phyloP scores from a whole-genome alignment of 2,113 vertebrate species.

The Etia nguti region DNA sequence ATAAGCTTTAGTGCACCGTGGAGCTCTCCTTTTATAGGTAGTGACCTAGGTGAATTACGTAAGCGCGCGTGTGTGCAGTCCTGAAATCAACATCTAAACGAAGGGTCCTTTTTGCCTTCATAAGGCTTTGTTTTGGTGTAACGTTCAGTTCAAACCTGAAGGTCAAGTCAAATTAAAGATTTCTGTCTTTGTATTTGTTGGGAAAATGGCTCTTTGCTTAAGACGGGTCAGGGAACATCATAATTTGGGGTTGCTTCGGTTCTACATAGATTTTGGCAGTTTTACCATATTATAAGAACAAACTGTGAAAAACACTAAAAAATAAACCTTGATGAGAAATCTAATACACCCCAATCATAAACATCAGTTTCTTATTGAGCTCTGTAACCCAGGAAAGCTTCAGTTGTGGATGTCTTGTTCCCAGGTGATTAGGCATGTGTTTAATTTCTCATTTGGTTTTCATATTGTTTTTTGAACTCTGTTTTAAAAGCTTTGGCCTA shows the following conservation, averaged over 20 bases:
- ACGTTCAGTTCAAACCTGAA: background rate
- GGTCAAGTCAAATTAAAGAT: background rate
- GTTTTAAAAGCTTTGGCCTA: background rate
- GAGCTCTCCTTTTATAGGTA: slow-evolving; percentile 73
- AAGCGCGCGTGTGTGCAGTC: background rate
- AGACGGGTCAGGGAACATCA: background rate
- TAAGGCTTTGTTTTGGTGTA: slow-evolving; percentile 28
- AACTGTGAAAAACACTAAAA: background rate
- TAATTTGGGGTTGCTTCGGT: background rate
- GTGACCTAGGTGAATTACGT: slow-evolving; percentile 58
- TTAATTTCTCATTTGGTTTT: background rate
- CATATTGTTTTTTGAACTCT: background rate
- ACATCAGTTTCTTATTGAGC: background rate
- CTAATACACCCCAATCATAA: background rate
- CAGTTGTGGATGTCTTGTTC: background rate
- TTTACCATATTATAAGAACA: background rate
- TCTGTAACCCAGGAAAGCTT: background rate
- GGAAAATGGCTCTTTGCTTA: background rate
- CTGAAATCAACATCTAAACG: slow-evolving; percentile 47
- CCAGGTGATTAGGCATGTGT: background rate
- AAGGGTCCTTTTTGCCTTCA: slow-evolving; percentile 40
- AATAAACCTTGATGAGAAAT: background rate
- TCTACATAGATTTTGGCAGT: background rate
- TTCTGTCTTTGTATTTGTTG: background rate
- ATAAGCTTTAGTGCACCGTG: slow-evolving; percentile 26